phyloP scores from a whole-genome alignment of 2,888 invertebrate species.

The Tiliacea citrago region DNA sequence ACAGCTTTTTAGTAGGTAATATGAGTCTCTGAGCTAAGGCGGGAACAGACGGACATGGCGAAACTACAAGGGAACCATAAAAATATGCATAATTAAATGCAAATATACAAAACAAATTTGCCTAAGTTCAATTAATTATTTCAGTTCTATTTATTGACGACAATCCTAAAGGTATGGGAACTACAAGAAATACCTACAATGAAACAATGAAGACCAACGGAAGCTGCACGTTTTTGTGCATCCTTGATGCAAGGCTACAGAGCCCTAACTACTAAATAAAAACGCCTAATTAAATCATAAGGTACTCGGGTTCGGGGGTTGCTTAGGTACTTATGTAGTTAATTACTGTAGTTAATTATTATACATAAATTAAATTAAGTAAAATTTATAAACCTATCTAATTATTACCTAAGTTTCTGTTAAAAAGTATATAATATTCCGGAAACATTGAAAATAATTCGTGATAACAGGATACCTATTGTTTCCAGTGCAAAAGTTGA shows the following conservation, averaged over 20 bases:
- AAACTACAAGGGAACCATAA: no score
- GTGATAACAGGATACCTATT: neutral
- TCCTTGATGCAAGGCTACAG: conserved; percentile 57
- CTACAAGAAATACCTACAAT: conserved; percentile 1
- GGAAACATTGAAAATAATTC: conserved; percentile 14
- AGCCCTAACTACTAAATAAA: conserved; percentile 26
- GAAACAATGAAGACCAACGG: conserved; percentile 48
- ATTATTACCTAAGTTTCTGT: neutral
- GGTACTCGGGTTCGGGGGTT: no score
- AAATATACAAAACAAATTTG: no score
- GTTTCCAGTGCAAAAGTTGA: neutral
- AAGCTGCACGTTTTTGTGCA: conserved; percentile 45
- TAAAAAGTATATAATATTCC: neutral
- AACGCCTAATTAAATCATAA: conserved; percentile 35
- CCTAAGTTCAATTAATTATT: no score
- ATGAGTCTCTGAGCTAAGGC: no score
- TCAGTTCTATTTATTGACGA: no score
- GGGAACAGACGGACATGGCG: no score
- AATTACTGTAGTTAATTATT: conserved; percentile 14
- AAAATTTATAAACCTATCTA: neutral
- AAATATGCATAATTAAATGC: no score
- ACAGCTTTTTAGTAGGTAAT: no score
- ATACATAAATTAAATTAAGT: neutral
- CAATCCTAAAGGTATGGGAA: neutral
- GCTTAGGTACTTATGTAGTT: neutral